These are phyloP conservation scores for Drosophila pullipes DNA, from an alignment of 2,888 invertebrate species.

Conservation along the genomic window DNA sequence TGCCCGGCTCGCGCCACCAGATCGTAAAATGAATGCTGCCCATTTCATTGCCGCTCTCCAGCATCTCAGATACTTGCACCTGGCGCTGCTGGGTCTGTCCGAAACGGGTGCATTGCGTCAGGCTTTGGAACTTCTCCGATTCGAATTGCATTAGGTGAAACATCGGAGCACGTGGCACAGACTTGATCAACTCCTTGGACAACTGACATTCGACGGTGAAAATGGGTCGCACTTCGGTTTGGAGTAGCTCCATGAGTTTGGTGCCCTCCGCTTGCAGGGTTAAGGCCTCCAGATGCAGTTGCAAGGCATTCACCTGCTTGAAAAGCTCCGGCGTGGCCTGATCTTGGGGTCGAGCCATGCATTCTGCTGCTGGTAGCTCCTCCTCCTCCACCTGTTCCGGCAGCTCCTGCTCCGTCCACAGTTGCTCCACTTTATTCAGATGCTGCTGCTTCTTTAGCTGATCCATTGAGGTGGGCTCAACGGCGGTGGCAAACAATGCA, in stretches of 20 bases:
- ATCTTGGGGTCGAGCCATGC: not conserved
- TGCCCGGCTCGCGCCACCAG: conserved; percentile 84
- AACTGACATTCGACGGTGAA: conserved; percentile 83
- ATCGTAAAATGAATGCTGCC: conserved; percentile 79
- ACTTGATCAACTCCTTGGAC: conserved; percentile 76
- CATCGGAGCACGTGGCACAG: conserved; percentile 75
- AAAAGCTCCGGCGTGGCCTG: conserved; percentile 68
- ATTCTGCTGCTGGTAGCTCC: conserved; percentile 31
- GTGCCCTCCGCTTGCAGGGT: conserved; percentile 82
- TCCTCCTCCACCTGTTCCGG: conserved; percentile 35
- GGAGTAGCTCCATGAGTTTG: conserved; percentile 79
- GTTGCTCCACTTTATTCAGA: conserved; percentile 34
- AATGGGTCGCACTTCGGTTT: conserved; percentile 81
- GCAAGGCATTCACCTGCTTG: conserved; percentile 70
- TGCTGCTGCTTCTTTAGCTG: conserved; percentile 52
- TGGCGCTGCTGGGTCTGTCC: conserved; percentile 77
- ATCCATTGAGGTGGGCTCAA: conserved; percentile 59
- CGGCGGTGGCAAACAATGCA: conserved; percentile 77
- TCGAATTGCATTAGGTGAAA: conserved; percentile 83
- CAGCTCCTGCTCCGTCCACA: conserved; percentile 49
- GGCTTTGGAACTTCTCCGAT: conserved; percentile 82
- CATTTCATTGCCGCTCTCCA: conserved; percentile 47
- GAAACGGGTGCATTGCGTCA: conserved; percentile 83
- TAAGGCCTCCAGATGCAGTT: conserved; percentile 81
- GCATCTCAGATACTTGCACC: conserved; percentile 53